A percentile compares a stretch with the other conserved stretches of the same genome.
These are phyloP conservation scores for Ganaspis brasiliensis DNA, from an alignment of 2,888 invertebrate genomes.

Conservation along the genomic window DNA sequence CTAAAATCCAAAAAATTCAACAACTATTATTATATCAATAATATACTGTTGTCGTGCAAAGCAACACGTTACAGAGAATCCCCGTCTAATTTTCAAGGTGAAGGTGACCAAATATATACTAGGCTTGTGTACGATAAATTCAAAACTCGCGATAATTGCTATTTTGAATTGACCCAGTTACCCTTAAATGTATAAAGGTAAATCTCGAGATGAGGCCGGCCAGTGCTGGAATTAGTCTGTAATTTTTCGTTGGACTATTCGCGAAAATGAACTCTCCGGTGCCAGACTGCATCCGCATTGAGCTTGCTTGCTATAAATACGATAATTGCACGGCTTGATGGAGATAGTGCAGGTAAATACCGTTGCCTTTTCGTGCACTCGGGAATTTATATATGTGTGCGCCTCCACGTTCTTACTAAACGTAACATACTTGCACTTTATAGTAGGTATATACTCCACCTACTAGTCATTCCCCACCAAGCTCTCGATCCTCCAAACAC, in stretches of 20 bases:
- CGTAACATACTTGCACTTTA: conserved; percentile 29
- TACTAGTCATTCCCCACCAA: conserved; percentile 56
- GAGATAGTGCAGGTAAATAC: conserved; percentile 64
- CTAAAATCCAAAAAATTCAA: too few relatives aligned
- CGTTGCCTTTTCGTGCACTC: conserved; percentile 46
- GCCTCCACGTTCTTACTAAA: too few relatives aligned
- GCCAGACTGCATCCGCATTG: conserved; percentile 51
- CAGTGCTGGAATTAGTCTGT: conserved; percentile 40
- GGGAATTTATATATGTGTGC: background rate
- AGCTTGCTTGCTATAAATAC: conserved; percentile 64
- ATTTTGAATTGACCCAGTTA: conserved; percentile 36
- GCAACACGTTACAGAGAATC: too few relatives aligned
- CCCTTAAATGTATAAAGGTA: conserved; percentile 33
- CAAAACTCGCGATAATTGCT: conserved; percentile 1
- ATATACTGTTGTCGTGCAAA: too few relatives aligned
- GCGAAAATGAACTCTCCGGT: conserved; percentile 41
- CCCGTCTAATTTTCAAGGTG: too few relatives aligned
- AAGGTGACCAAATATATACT: too few relatives aligned
- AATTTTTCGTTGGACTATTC: conserved; percentile 38
- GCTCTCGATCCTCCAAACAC: conserved; percentile 59
- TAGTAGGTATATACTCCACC: conserved; percentile 49
- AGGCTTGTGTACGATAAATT: too few relatives aligned
- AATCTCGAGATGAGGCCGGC: too few relatives aligned
- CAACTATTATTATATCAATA: too few relatives aligned
- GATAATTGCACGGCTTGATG: conserved; percentile 64